phyloP scores from a whole-genome alignment of 2,113 vertebrate genomes.

The Columbina picui region DNA sequence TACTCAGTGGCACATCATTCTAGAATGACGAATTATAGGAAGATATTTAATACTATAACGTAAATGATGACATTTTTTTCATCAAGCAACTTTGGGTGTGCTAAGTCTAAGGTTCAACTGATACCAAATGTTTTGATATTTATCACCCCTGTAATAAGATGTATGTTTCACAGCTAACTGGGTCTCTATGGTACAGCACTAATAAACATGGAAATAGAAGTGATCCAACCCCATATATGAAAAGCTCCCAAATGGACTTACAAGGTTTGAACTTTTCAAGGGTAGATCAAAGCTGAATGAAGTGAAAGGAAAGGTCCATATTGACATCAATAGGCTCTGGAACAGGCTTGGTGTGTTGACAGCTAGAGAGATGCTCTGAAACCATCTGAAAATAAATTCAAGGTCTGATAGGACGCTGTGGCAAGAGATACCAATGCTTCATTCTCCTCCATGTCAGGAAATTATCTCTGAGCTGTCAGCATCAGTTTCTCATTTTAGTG shows the following conservation, averaged over 20 bases:
- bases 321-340: slow-evolving; percentile 15
- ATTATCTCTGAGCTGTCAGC: slow-evolving; percentile 47
- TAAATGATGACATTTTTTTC: slow-evolving; percentile 11
- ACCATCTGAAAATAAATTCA: slow-evolving; percentile 51
- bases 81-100: slow-evolving; percentile 24
- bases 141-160: not conserved
- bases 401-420: slow-evolving; percentile 16
- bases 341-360: slow-evolving; percentile 29
- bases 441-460: slow-evolving; percentile 41
- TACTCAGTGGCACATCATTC: slow-evolving; percentile 21
- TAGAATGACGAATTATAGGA: slow-evolving; percentile 34
- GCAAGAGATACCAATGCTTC: slow-evolving; percentile 40
- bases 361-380: slow-evolving; percentile 39
- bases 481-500: not conserved
- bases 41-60: slow-evolving; percentile 51
- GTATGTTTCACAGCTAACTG: slow-evolving; percentile 20
- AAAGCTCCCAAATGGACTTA: not conserved
- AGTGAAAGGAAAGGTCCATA: not conserved
- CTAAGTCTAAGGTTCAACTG: slow-evolving; percentile 11
- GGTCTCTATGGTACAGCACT: not conserved
- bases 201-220: slow-evolving; percentile 7
- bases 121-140: slow-evolving; percentile 62
- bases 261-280: not conserved
- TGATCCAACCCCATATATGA: not conserved
- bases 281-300: not conserved